phyloP scores from a whole-genome alignment of 2,888 invertebrate genomes.

The Pristionchus entomophagus region DNA sequence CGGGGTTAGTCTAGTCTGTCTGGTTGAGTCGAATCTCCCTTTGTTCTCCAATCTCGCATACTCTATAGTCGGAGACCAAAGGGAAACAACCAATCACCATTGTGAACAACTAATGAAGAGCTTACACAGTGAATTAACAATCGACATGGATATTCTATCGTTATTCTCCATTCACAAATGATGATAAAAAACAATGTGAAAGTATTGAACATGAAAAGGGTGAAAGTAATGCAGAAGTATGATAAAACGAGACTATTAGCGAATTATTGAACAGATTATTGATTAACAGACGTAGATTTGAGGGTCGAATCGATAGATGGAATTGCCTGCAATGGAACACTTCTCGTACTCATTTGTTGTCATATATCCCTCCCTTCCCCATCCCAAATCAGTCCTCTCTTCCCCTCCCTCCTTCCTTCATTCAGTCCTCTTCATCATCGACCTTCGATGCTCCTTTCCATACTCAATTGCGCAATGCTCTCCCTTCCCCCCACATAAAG shows the following conservation, averaged over 20 bases:
- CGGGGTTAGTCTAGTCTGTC: neutral
- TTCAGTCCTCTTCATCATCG: neutral
- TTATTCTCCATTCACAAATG: neutral
- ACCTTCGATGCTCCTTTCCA: constrained; percentile 7
- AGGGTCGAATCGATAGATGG: neutral
- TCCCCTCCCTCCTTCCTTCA: neutral
- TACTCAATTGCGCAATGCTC: constrained; percentile 15
- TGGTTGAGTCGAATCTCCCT: neutral
- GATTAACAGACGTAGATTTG: neutral
- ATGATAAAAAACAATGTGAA: neutral
- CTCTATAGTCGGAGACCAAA: neutral
- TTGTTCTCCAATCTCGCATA: neutral
- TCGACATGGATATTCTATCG: neutral
- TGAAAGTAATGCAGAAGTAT: neutral
- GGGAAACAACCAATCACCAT: neutral
- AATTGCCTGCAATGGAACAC: neutral
- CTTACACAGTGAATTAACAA: constrained; percentile 28
- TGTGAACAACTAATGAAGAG: neutral
- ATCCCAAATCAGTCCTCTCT: neutral
- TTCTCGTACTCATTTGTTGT: neutral
- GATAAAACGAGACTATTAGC: neutral
- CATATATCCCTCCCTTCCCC: neutral
- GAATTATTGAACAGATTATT: neutral
- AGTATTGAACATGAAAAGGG: neutral
- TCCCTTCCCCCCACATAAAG: constrained; percentile 8